Conservation (phyloP, 2,797 vertebrate genomes). For the Acrossocheilus fasciatus region DNA sequence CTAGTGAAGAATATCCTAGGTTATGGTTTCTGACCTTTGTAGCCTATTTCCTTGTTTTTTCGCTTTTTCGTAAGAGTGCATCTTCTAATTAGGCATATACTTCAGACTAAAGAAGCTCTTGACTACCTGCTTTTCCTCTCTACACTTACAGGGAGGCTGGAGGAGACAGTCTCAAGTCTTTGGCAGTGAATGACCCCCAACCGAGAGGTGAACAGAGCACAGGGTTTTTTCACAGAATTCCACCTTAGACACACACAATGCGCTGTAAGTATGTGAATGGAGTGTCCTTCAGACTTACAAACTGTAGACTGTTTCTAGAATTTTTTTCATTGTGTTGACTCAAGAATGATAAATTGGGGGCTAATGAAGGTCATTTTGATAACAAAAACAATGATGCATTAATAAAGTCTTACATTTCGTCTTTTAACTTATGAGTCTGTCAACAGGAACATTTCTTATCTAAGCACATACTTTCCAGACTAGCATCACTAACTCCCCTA, state of each 20-base stretch:
- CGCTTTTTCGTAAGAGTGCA: conserved; percentile 57
- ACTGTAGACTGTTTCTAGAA: conserved; percentile 43
- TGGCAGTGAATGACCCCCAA: conserved; percentile 70
- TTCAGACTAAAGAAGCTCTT: conserved; percentile 76
- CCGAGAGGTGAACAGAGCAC: conserved; percentile 67
- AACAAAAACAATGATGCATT: conserved; percentile 32
- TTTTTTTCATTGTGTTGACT: conserved; percentile 43
- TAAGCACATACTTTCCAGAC: conserved; percentile 20
- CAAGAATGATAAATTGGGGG: conserved; percentile 42
- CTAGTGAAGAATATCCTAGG: not conserved
- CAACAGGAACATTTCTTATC: not conserved
- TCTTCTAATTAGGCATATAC: conserved; percentile 78
- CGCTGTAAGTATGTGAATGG: conserved; percentile 45
- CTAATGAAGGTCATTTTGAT: conserved; percentile 45
- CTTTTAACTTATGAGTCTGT: conserved; percentile 14
- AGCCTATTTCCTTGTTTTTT: conserved; percentile 39
- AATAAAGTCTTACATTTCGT: conserved; percentile 4
- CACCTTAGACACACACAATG: conserved; percentile 58
- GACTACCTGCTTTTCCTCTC: conserved; percentile 73
- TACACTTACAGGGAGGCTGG: conserved; percentile 65
- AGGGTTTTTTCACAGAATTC: conserved; percentile 63
- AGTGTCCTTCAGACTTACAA: conserved; percentile 61
- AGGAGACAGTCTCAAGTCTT: conserved; percentile 69
- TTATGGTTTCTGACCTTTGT: not conserved
- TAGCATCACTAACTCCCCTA: not conserved